phyloP scores from a whole-genome alignment of 2,888 invertebrate genomes.

The Acanthosoma haemorrhoidale region DNA sequence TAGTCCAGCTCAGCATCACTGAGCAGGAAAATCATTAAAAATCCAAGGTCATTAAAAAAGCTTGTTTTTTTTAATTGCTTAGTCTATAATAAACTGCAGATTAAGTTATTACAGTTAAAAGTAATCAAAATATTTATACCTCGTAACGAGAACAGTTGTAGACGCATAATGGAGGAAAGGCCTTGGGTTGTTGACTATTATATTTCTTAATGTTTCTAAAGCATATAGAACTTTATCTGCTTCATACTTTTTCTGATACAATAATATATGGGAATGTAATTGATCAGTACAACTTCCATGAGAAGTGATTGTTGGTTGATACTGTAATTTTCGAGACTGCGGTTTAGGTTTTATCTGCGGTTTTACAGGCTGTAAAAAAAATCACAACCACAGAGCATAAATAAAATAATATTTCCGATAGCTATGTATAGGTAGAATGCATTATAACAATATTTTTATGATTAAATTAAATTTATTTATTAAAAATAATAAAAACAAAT shows the following conservation, averaged over 20 bases:
- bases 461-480: neutral
- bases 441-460: too few species aligned
- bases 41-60: too few species aligned
- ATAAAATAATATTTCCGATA: neutral
- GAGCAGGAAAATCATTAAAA: too few species aligned
- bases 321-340: slow-evolving; percentile 34
- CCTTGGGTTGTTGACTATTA: slow-evolving; percentile 63
- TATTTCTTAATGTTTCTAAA: slow-evolving; percentile 65
- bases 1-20: too few species aligned
- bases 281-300: slow-evolving; percentile 49
- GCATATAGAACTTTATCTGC: slow-evolving; percentile 68
- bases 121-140: slow-evolving; percentile 30
- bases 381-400: neutral
- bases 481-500: too few species aligned
- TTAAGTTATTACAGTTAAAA: too few species aligned
- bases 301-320: slow-evolving; percentile 37
- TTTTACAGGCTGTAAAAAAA: neutral
- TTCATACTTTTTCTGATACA: slow-evolving; percentile 76
- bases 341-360: slow-evolving; percentile 19
- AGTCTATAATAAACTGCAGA: too few species aligned
- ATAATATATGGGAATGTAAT: slow-evolving; percentile 74
- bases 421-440: too few species aligned
- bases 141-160: slow-evolving; percentile 55
- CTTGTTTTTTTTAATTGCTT: too few species aligned
- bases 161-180: slow-evolving; percentile 69